Evolutionary conservation across 2,888 invertebrate genomes (phyloP), one percentile per base, ranked within the genome.

Genomic region (Tiliacea aurago): DNA sequence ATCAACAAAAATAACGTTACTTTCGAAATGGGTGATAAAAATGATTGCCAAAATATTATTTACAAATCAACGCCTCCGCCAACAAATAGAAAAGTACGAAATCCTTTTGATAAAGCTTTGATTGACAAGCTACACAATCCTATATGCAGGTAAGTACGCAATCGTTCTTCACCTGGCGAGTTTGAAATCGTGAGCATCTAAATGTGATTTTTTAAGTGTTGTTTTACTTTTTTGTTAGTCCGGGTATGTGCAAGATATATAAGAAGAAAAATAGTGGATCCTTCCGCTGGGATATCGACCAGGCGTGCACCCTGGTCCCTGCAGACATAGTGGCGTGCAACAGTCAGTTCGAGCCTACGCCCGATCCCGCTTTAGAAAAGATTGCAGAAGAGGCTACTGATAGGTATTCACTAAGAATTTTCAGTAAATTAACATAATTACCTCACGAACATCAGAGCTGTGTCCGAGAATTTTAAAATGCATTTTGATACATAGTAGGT

Each of bases 371-470:
- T 47, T 90, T 97, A 28, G 98, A 98, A 89, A 96, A 95, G 70
- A 95, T 97, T 64, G 97, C 97, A 7, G 98, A 98, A 90, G 97
- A 97, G 86, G 97, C 97, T 65, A 98, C 97, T 59, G 97, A 97
- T 78, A 97, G 93, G 96, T 96, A 92, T 83, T n/a, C 7, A 47
- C 75, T 84, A 13, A 18, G 51, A 58, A 61, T 61, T 20, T 51
- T 33, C 13, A 33, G 6, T 67, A n/a, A 49, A 58, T 28, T 43
- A 23, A 33, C 47, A n/a, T 61, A 62, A 33, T 28, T 61, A n/a
- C 10, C 45, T 33, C 15, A 0, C 13, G 4, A 13, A 15, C 4
- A 20, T 20, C 37, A 18, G 2, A 37, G 3, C 18, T n/a, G 10
- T 49, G 4, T 18, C 15, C 20, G 9, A 51, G 4, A 11, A 41